Percentiles rank a stretch among this genome's conserved stretches.
phyloP scores from a whole-genome alignment of 2,888 invertebrate genomes.

The Nephrotoma flavescens region DNA sequence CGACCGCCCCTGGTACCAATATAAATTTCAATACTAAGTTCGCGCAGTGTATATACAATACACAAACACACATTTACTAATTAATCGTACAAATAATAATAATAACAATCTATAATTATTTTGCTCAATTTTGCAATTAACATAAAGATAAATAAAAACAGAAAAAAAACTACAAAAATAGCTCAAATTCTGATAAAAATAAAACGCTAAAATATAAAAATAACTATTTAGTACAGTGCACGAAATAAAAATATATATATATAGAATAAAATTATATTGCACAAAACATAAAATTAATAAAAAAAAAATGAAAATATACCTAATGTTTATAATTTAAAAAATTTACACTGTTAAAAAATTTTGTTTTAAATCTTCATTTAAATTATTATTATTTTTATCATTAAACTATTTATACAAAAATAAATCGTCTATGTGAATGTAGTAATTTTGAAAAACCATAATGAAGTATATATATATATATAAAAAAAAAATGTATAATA shows the following conservation, averaged over 20 bases:
- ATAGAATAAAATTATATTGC: background rate
- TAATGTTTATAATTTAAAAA: background rate
- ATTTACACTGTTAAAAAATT: background rate
- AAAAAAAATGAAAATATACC: background rate
- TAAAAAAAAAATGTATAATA: background rate
- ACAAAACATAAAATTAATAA: background rate
- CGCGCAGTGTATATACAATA: background rate
- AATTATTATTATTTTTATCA: background rate
- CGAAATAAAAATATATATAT: background rate
- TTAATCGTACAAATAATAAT: background rate
- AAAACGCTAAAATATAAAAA: background rate
- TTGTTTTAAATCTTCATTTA: background rate
- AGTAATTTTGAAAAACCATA: too few species aligned
- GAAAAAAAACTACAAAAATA: background rate
- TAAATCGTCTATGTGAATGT: background rate
- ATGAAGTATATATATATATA: background rate
- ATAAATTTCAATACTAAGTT: background rate
- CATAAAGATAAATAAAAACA: background rate
- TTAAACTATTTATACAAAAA: background rate
- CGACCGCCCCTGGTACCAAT: background rate
- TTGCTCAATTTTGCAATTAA: background rate
- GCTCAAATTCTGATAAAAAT: background rate
- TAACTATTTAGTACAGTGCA: background rate
- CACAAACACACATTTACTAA: background rate
- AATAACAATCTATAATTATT: background rate